Conservation (phyloP, 1,140 invertebrate genomes). For the Mesaphorura yosii region DNA sequence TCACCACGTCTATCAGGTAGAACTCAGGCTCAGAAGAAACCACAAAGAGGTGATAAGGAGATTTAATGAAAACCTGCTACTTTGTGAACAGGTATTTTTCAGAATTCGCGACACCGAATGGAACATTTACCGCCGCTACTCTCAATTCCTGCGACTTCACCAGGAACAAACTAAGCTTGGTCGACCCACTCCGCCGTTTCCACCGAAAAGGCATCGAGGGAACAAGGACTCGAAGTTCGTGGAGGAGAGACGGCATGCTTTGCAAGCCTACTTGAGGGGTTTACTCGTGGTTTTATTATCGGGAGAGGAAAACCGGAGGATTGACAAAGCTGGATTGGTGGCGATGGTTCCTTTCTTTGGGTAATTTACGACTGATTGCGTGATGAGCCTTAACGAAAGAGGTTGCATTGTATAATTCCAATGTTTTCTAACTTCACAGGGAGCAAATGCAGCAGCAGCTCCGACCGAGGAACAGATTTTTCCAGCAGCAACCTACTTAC, state of each 20-base stretch:
- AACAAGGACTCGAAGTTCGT: constrained; percentile 77
- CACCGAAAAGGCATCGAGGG: constrained; percentile 82
- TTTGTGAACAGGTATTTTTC: constrained; percentile 54
- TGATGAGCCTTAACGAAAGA: no score
- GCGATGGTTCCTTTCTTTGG: constrained; percentile 67
- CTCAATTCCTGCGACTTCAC: constrained; percentile 75
- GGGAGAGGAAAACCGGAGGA: constrained; percentile 55
- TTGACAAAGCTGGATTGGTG: constrained; percentile 56
- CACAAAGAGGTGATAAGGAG: neutral
- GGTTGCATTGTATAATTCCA: no score
- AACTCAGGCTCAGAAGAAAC: neutral
- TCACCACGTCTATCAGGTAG: constrained; percentile 80
- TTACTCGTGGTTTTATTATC: constrained; percentile 55
- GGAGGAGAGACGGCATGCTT: constrained; percentile 56
- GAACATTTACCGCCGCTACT: constrained; percentile 85
- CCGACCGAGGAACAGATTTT: no score
- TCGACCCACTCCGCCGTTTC: constrained; percentile 62
- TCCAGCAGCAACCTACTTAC: no score
- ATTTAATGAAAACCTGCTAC: neutral
- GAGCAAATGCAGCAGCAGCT: no score
- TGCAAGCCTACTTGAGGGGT: constrained; percentile 66
- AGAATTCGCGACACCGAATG: constrained; percentile 77
- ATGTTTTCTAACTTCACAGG: no score
- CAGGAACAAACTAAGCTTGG: constrained; percentile 68
- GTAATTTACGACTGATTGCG: constrained; percentile 41